phyloP scores from a whole-genome alignment of 1,140 invertebrate species.

The Polypedilum vanderplanki region DNA sequence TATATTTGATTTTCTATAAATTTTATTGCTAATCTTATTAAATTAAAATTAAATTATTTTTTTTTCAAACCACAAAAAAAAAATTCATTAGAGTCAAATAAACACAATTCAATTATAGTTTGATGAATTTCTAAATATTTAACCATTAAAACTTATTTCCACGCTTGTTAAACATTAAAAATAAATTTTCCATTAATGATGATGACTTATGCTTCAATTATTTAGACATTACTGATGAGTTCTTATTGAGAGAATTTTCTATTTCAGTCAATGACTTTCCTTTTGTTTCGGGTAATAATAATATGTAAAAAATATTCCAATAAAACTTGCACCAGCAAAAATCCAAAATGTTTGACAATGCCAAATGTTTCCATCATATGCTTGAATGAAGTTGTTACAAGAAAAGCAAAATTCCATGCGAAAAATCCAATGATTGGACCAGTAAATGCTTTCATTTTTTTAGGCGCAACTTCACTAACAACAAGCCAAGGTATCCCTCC shows the following conservation, averaged over 20 bases:
- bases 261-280: constrained; percentile 80
- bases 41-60: neutral
- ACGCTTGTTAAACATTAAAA: constrained; percentile 18
- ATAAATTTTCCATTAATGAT: neutral
- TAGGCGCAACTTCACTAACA: constrained; percentile 66
- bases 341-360: constrained; percentile 72
- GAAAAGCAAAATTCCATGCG: constrained; percentile 76
- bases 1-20: neutral
- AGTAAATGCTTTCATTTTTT: constrained; percentile 70
- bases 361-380: constrained; percentile 50
- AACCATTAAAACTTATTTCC: neutral
- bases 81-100: neutral
- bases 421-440: constrained; percentile 65
- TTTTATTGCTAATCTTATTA: too few relatives aligned
- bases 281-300: constrained; percentile 82
- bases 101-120: neutral
- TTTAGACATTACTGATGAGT: neutral
- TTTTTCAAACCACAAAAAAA: neutral
- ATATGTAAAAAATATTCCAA: constrained; percentile 64
- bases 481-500: constrained; percentile 81
- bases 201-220: neutral
- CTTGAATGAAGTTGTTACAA: constrained; percentile 46
- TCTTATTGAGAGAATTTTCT: neutral
- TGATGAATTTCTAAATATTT: neutral
- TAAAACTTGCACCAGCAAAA: constrained; percentile 65